These are phyloP conservation scores for Drosophila trichaetosa DNA, from an alignment of 2,888 invertebrate genomes.

Conservation along the genomic window DNA sequence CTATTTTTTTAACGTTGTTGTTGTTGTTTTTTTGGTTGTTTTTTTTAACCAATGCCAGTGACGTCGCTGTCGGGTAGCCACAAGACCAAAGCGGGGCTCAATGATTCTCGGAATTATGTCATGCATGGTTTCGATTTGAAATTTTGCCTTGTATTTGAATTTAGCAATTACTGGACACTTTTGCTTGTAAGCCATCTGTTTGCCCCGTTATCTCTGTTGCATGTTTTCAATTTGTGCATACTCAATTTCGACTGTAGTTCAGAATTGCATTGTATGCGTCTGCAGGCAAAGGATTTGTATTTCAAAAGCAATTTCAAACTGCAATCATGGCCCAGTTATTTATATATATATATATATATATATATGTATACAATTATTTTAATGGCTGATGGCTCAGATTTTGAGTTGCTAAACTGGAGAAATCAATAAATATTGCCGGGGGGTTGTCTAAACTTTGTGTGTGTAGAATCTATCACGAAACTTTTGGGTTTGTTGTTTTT, in stretches of 20 bases:
- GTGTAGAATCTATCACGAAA: neutral
- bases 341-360: slow-evolving; percentile 3
- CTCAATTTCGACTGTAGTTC: neutral
- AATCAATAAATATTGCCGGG: neutral
- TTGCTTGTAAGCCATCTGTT: neutral
- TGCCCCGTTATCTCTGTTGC: neutral
- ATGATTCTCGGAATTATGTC: neutral
- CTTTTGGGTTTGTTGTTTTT: neutral
- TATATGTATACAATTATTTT: neutral
- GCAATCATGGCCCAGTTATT: slow-evolving; percentile 18
- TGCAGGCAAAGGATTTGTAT: neutral
- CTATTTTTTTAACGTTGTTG: neutral
- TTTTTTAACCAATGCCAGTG: neutral
- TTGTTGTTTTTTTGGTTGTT: neutral
- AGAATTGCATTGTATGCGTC: neutral
- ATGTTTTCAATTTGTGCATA: neutral
- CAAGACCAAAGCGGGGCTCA: neutral
- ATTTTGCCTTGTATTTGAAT: neutral
- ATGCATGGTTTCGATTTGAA: neutral
- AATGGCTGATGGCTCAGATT: neutral
- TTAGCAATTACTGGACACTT: neutral
- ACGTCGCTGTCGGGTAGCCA: slow-evolving; percentile 1
- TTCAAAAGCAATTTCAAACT: slow-evolving; percentile 1
- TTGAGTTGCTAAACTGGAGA: neutral
- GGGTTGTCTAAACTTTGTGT: neutral